Conservation (phyloP, 2,888 invertebrate species). For the Amiota minor region DNA sequence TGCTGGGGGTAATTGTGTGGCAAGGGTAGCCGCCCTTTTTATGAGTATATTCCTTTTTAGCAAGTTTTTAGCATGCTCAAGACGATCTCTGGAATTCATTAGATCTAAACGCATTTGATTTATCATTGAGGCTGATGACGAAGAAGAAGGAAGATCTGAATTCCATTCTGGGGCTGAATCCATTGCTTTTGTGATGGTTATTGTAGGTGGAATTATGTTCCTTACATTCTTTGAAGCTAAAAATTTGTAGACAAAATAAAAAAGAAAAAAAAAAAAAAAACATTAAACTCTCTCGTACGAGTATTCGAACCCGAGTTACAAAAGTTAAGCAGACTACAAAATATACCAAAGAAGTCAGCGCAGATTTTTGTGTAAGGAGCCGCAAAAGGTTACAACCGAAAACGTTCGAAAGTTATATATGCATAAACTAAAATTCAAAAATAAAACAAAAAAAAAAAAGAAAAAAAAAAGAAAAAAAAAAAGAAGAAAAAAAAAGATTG, state of each 20-base stretch:
- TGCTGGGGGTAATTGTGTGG: neutral
- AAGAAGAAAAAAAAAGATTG: neutral
- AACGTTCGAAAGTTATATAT: neutral
- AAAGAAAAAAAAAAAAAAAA: neutral
- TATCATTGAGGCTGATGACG: neutral
- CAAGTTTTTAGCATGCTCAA: constrained; percentile 48
- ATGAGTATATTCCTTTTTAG: constrained; percentile 44
- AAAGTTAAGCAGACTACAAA: neutral
- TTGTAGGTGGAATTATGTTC: constrained; percentile 49
- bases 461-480: neutral
- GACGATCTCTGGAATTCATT: constrained; percentile 9
- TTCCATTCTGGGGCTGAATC: constrained; percentile 20
- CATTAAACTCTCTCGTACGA: neutral
- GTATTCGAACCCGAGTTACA: constrained; percentile 3
- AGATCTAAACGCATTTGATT: neutral
- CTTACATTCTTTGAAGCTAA: constrained; percentile 29
- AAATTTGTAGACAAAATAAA: neutral
- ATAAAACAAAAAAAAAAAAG: neutral
- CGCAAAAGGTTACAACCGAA: neutral
- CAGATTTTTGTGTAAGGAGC: neutral
- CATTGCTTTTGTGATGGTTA: constrained; percentile 45
- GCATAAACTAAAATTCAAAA: neutral
- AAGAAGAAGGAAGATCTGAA: neutral
- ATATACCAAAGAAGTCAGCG: neutral
- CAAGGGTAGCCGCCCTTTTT: constrained; percentile 8